A percentile compares a stretch with the other conserved stretches of the same genome.
Evolutionary conservation across 2,113 vertebrate genomes (phyloP).

Genomic region (Polypterus senegalus): DNA sequence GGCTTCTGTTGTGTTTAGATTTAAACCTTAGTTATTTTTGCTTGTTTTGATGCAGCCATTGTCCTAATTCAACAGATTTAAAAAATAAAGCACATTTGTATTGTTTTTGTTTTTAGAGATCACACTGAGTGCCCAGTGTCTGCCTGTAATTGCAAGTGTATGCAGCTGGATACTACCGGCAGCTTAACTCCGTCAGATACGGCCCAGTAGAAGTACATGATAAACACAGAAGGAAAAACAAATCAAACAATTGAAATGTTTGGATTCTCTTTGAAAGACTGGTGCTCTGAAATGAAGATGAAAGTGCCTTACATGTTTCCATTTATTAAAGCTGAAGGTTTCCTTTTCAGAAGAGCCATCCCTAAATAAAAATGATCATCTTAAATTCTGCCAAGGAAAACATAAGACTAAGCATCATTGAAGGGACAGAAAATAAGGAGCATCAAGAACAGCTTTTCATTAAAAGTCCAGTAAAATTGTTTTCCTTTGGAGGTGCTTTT

Average conservation of each 20-base stretch:
- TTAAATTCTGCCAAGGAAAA: background rate
- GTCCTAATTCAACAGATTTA: background rate
- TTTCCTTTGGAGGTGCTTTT: no score
- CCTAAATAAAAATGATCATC: conserved; percentile 18
- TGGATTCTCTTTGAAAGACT: conserved; percentile 30
- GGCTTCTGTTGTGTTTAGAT: no score
- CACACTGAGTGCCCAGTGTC: conserved; percentile 93
- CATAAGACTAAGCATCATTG: background rate
- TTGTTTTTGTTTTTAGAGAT: conserved; percentile 55
- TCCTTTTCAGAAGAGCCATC: conserved; percentile 13
- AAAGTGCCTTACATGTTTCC: conserved; percentile 5
- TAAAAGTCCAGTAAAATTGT: no score
- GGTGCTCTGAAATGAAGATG: conserved; percentile 21
- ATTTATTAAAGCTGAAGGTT: conserved; percentile 17
- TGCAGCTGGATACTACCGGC: conserved; percentile 96
- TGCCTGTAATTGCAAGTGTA: conserved; percentile 91
- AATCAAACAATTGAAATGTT: conserved; percentile 32
- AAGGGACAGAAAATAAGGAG: no score
- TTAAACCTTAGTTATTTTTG: no score
- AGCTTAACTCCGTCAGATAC: conserved; percentile 88
- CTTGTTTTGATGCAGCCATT: no score
- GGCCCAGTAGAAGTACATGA: conserved; percentile 57
- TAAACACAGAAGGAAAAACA: conserved; percentile 31
- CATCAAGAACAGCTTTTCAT: no score
- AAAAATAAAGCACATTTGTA: background rate